Evolutionary conservation across 1,140 invertebrate genomes (phyloP).

Genomic region (Tetramorium parvispinum): DNA sequence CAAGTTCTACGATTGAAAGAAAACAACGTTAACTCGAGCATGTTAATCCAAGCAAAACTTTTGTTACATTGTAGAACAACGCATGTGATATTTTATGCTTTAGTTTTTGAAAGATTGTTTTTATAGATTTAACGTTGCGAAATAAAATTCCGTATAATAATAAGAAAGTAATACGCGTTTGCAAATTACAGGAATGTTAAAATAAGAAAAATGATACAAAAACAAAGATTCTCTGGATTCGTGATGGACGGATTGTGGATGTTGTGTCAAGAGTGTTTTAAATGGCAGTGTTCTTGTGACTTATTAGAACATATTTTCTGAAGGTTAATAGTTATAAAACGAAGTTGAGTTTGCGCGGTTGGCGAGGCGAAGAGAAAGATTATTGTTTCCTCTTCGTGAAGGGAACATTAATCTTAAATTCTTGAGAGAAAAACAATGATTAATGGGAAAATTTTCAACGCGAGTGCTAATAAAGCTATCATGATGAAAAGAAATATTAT

Average conservation of each 20-base stretch:
- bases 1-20: not conserved
- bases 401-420: conserved; percentile 70
- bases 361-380: conserved; percentile 41
- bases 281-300: not conserved
- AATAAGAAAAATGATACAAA: not conserved
- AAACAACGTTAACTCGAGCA: not conserved
- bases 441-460: conserved; percentile 64
- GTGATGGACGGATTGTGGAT: not conserved
- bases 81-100: not conserved
- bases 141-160: not conserved
- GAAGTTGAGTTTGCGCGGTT: not conserved
- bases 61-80: not conserved
- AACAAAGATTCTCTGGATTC: not conserved
- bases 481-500: conserved; percentile 72
- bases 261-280: conserved; percentile 7
- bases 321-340: conserved; percentile 64
- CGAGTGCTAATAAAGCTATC: conserved; percentile 71
- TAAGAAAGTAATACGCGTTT: not conserved
- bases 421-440: conserved; percentile 71
- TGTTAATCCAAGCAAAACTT: not conserved
- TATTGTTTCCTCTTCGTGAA: conserved; percentile 47
- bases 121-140: not conserved
- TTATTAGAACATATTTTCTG: conserved; percentile 6
- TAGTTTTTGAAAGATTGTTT: not conserved
- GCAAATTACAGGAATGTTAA: not conserved